Percentiles rank a stretch among this genome's conserved stretches.
These are phyloP conservation scores for Conger conger DNA, from an alignment of 2,113 vertebrate species.

Conservation along the genomic window DNA sequence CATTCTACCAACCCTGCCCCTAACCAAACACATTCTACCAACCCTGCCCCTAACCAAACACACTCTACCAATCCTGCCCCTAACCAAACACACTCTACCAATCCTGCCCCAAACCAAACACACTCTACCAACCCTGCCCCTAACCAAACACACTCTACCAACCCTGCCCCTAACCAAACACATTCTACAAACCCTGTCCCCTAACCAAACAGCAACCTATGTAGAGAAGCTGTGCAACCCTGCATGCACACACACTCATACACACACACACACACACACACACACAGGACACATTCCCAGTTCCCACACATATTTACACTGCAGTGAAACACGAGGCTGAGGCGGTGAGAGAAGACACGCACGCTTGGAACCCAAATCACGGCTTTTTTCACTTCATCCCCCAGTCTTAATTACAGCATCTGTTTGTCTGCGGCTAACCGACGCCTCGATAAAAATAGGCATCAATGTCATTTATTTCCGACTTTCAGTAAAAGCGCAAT, in stretches of 20 bases:
- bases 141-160: no score
- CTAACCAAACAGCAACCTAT: no score
- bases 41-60: not conserved
- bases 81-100: not conserved
- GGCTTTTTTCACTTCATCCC: not conserved
- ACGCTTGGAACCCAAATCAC: not conserved
- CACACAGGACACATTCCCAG: slow-evolving; percentile 17
- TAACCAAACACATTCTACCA: not conserved
- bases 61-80: not conserved
- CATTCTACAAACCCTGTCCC: no score
- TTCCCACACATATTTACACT: not conserved
- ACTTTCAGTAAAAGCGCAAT: not conserved
- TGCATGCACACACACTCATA: not conserved
- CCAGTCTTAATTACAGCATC: slow-evolving; percentile 10
- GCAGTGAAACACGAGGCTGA: not conserved
- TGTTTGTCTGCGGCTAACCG: not conserved
- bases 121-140: no score
- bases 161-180: no score
- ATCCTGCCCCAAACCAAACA: not conserved
- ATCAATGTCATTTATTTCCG: slow-evolving; percentile 15
- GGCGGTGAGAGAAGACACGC: not conserved
- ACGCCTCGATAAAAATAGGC: not conserved
- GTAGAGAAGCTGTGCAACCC: not conserved
- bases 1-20: not conserved
- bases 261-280: slow-evolving; percentile 9